Percentiles rank a stretch among this genome's conserved stretches.
Evolutionary conservation across 2,113 vertebrate genomes (phyloP).

Genomic region (Ginglymostoma cirratum): DNA sequence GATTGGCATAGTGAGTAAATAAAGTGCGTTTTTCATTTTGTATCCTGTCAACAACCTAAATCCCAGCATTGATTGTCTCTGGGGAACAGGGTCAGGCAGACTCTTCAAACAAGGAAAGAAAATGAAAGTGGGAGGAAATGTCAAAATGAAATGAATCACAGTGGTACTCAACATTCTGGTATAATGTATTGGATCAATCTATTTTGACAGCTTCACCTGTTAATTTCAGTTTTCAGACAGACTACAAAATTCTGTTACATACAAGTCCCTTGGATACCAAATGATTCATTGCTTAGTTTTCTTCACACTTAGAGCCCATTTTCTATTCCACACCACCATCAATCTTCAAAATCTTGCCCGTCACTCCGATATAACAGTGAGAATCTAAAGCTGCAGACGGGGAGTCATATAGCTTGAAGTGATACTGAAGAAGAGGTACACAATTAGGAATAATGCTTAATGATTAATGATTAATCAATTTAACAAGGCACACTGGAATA

Average conservation of each 20-base stretch:
- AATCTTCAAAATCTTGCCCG: not conserved
- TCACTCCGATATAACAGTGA: not conserved
- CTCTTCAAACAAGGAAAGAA: not conserved
- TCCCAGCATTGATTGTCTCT: not conserved
- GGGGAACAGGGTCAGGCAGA: not conserved
- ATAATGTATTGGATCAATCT: not conserved
- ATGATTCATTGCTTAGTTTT: not conserved
- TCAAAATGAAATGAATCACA: not conserved
- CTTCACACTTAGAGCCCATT: not conserved
- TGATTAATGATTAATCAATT: not conserved
- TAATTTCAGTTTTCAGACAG: not conserved
- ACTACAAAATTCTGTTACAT: not conserved
- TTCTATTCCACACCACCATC: not conserved
- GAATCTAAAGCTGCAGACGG: not conserved
- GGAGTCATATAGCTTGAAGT: not conserved
- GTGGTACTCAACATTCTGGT: not conserved
- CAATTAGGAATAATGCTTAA: not conserved
- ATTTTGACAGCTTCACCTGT: not conserved
- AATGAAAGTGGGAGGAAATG: not conserved
- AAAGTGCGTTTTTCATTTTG: not conserved
- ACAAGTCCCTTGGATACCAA: not conserved
- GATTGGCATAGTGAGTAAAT: not conserved
- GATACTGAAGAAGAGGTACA: not conserved
- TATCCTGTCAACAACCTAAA: not conserved
- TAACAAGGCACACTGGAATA: not conserved